A percentile compares a stretch with the other conserved stretches of the same genome.
Evolutionary conservation across 2,797 vertebrate genomes (phyloP).

Genomic region (Amblyraja radiata): DNA sequence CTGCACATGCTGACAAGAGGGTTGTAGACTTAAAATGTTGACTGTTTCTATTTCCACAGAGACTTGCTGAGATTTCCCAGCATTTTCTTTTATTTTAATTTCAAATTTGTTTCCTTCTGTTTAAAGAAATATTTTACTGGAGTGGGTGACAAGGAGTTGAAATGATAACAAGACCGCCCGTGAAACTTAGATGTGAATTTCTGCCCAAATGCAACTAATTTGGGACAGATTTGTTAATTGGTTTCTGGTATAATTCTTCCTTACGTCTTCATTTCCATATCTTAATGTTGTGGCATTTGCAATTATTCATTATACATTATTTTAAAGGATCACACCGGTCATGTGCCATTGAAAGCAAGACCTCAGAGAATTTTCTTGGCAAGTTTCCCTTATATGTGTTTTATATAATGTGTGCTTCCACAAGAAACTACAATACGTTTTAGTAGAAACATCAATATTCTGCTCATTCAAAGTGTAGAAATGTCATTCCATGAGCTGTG

Average conservation of each 20-base stretch:
- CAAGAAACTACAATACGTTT: neutral
- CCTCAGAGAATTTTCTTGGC: neutral
- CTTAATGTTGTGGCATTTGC: neutral
- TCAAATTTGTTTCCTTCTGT: neutral
- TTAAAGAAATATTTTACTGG: neutral
- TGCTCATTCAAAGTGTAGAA: slow-evolving; percentile 18
- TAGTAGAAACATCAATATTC: neutral
- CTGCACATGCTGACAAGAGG: too few relatives aligned
- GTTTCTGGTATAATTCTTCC: neutral
- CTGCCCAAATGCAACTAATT: neutral
- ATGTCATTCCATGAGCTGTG: neutral
- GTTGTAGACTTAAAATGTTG: too few relatives aligned
- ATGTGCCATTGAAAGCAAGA: neutral
- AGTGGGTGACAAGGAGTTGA: neutral
- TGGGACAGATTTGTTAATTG: neutral
- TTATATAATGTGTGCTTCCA: neutral
- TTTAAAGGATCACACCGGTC: neutral
- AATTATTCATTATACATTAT: neutral
- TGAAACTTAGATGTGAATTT: neutral
- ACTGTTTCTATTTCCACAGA: too few relatives aligned
- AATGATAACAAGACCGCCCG: neutral
- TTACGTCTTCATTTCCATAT: neutral
- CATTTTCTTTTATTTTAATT: too few relatives aligned
- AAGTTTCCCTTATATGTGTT: neutral
- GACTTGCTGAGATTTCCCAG: too few relatives aligned